Evolutionary conservation across 64 coral and sea anemone species (phyloP).

Genomic region (Montipora cactus): DNA sequence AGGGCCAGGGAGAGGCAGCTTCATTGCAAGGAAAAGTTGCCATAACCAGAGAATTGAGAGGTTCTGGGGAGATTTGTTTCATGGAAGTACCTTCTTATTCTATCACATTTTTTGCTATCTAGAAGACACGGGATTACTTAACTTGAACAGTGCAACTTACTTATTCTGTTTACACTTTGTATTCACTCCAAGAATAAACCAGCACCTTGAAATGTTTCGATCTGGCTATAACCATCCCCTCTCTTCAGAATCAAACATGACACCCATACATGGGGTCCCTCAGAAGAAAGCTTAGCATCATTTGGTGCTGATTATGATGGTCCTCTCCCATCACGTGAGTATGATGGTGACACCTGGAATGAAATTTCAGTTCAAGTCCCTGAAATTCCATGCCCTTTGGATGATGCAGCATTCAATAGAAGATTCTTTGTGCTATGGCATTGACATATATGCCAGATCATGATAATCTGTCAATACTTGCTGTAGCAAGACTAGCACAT

Average conservation of each 20-base stretch:
- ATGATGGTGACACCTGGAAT: slow-evolving; percentile 54
- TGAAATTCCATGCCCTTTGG: slow-evolving; percentile 57
- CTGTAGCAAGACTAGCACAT: background rate
- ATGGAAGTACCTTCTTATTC: slow-evolving; percentile 71
- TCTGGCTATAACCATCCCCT: slow-evolving; percentile 57
- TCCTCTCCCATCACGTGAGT: slow-evolving; percentile 34
- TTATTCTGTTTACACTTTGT: slow-evolving; percentile 46
- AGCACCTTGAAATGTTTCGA: slow-evolving; percentile 11
- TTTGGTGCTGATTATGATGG: background rate
- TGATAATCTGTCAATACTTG: slow-evolving; percentile 9
- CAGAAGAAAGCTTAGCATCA: background rate
- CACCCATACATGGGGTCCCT: slow-evolving; percentile 16
- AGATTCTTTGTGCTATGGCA: slow-evolving; percentile 36
- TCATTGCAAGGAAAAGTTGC: slow-evolving; percentile 46
- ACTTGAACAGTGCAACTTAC: slow-evolving; percentile 46
- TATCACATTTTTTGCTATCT: slow-evolving; percentile 72
- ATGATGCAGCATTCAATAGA: slow-evolving; percentile 23
- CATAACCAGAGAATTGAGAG: slow-evolving; percentile 62
- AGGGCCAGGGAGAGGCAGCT: slow-evolving; percentile 72
- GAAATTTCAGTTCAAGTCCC: slow-evolving; percentile 48
- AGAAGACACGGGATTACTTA: slow-evolving; percentile 58
- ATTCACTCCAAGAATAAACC: slow-evolving; percentile 45
- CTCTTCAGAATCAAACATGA: slow-evolving; percentile 44
- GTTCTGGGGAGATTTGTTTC: slow-evolving; percentile 75
- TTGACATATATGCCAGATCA: slow-evolving; percentile 33